Evolutionary conservation across 2,797 vertebrate species (phyloP).

Genomic region (Sebastes baramenuke): DNA sequence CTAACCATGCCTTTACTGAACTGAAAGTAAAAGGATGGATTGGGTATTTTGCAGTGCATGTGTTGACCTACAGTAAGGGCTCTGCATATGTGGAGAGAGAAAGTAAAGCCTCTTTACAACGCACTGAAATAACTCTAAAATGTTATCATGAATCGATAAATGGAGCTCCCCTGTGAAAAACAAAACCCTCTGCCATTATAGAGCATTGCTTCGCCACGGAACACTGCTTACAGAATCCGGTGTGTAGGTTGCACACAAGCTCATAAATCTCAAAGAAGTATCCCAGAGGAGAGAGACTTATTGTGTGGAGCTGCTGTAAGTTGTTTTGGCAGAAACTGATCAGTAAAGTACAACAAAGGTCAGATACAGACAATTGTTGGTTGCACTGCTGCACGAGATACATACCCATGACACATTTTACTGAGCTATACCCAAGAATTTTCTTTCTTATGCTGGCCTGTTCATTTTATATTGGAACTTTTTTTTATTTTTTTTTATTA

Average conservation of each 20-base stretch:
- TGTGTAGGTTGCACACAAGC: constrained; percentile 61
- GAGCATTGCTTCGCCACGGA: constrained; percentile 40
- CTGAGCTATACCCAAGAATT: background rate
- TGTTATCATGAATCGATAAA: constrained; percentile 52
- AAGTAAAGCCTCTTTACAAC: constrained; percentile 23
- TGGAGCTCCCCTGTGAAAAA: constrained; percentile 26
- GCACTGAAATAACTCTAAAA: constrained; percentile 27
- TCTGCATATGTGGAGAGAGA: background rate
- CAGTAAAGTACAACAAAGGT: constrained; percentile 64
- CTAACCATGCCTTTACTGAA: background rate
- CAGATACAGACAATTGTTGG: constrained; percentile 43
- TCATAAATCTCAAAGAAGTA: constrained; percentile 60
- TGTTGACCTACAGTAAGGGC: background rate
- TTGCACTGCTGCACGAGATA: too few species aligned
- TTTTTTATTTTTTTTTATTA: background rate
- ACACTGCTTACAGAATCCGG: constrained; percentile 41
- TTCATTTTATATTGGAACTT: background rate
- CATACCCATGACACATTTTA: too few species aligned
- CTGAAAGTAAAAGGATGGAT: background rate
- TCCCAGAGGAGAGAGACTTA: constrained; percentile 63
- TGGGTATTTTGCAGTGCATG: background rate
- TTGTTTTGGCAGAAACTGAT: constrained; percentile 69
- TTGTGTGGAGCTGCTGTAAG: constrained; percentile 56
- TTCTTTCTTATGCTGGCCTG: background rate
- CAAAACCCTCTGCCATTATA: constrained; percentile 14